These are phyloP conservation scores for Dasyurus viverrinus DNA, from an alignment of 2,113 vertebrate species.

Conservation along the genomic window DNA sequence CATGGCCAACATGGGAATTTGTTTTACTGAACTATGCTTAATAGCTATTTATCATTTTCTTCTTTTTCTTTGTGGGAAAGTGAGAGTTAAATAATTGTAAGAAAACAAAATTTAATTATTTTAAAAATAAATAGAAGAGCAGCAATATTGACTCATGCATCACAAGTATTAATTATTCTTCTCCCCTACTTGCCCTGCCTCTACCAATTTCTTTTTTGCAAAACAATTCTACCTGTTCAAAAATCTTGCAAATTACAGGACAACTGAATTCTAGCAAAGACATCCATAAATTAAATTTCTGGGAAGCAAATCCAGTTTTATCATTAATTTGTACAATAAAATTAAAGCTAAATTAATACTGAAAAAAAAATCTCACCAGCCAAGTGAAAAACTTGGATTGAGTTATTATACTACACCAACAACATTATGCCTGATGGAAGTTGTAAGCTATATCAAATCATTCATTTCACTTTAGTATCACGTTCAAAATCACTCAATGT, in stretches of 20 bases:
- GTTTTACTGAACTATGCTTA: neutral
- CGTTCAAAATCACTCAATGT: neutral
- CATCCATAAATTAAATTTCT: neutral
- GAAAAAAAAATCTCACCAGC: no score
- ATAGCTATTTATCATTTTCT: neutral
- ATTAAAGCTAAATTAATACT: no score
- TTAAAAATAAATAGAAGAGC: neutral
- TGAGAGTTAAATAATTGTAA: neutral
- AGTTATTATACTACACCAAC: neutral
- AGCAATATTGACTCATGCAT: neutral
- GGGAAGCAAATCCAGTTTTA: neutral
- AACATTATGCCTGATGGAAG: neutral
- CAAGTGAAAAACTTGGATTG: no score
- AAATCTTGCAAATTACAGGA: neutral
- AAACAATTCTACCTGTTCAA: neutral
- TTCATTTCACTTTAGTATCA: neutral
- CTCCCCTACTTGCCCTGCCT: no score
- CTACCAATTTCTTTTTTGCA: neutral
- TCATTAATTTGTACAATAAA: neutral
- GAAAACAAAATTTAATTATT: neutral
- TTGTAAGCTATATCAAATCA: neutral
- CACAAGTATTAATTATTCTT: neutral
- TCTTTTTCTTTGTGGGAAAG: neutral
- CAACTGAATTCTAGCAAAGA: neutral
- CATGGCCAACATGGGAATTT: neutral